phyloP scores from a whole-genome alignment of 2,888 invertebrate genomes.

The Lamellibrachia columna region DNA sequence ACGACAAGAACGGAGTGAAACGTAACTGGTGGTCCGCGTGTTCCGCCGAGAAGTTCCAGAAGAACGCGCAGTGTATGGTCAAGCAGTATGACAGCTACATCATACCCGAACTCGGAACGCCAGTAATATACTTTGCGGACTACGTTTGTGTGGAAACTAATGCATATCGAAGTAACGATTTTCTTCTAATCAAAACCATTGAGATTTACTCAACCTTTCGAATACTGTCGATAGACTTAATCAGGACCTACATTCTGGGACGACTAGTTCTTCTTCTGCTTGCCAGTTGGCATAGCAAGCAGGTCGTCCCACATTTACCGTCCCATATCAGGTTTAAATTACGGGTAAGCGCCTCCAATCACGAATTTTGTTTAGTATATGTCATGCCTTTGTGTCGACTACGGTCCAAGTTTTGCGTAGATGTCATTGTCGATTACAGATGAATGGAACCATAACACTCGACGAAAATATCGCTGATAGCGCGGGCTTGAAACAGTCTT shows the following conservation, averaged over 20 bases:
- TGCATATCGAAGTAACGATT: too few relatives aligned
- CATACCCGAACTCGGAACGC: neutral
- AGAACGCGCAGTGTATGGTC: neutral
- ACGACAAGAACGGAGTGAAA: neutral
- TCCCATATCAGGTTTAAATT: neutral
- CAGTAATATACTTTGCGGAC: neutral
- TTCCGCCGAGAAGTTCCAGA: neutral
- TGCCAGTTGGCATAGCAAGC: too few relatives aligned
- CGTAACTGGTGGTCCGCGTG: neutral
- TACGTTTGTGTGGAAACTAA: too few relatives aligned
- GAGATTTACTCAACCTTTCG: too few relatives aligned
- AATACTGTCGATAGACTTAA: too few relatives aligned
- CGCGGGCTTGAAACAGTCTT: neutral
- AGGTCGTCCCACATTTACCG: too few relatives aligned
- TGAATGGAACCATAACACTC: neutral
- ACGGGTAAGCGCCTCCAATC: neutral
- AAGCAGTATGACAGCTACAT: neutral
- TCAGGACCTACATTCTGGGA: too few relatives aligned
- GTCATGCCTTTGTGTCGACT: neutral
- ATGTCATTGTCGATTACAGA: neutral
- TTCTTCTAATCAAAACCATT: too few relatives aligned
- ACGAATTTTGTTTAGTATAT: neutral
- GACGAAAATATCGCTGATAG: neutral
- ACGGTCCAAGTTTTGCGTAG: neutral
- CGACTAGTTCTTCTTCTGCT: too few relatives aligned